Base-by-base conservation (phyloP, 2,113 vertebrate species). In the Bufo bufo region DNA sequence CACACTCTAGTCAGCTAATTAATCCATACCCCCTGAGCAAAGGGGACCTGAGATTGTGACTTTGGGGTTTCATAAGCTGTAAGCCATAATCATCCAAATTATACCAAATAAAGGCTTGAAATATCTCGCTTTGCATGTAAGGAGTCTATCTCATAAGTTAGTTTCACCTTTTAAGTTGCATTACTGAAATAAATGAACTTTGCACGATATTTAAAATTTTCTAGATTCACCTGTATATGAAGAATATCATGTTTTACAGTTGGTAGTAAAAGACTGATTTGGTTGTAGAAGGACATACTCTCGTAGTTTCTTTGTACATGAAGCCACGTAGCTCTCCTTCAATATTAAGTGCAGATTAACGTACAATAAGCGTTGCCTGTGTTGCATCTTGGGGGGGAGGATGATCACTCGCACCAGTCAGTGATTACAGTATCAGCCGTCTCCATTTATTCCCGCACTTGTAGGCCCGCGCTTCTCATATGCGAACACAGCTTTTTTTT, bases 401-500 rank as follows among this genome's bases (percentile, higher is more conserved):
- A 33, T 23, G 69, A 72, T 80, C 79, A 81, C 77, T 71, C 63
- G 13, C 23, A 6, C 63, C 65, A 49, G 43, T n/a, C 45, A 45
- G 56, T 63, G 80, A 77, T 65, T 75, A 65, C 80, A 77, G 71
- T 83, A 83, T 81, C 65, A 87, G 86, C 82, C 77, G 63, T 20
- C 61, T 83, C 80, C 86, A 83, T 88, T 88, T 88, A 83, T 82
- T 82, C 66, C 23, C 20, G 54, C 86, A 88, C 71, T 88, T 88
- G 66, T 82, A 50, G 59, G n/a, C 77, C 69, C 19, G 45, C 45
- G 50, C 65, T 78, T 84, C 81, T 54, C 82, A 84, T 69, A 84
- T 89, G 87, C 84, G 72, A 78, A 89, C 59, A 89, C 66, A 84
- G 72, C 90, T 93, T 90, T 92, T 33, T 33, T 33, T 33, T 33